phyloP scores from a whole-genome alignment of 2,888 invertebrate species.

The Drosophila silvestris region DNA sequence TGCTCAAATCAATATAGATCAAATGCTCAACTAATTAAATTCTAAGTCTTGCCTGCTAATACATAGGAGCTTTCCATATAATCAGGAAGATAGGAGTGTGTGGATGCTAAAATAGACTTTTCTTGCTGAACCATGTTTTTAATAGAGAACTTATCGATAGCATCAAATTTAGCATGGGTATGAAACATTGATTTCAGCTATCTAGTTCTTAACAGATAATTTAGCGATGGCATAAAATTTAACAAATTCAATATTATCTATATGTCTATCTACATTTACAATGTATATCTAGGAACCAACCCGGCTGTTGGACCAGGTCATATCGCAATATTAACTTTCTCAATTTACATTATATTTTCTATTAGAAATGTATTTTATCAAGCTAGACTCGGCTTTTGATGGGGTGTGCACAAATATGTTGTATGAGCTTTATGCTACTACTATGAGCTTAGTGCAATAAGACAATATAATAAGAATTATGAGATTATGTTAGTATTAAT shows the following conservation, averaged over 20 bases:
- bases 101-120: background rate
- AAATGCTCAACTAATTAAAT: background rate
- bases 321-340: background rate
- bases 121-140: background rate
- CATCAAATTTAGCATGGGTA: background rate
- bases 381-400: background rate
- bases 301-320: background rate
- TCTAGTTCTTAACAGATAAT: background rate
- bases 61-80: background rate
- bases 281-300: background rate
- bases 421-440: background rate
- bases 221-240: background rate
- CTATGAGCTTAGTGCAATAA: background rate
- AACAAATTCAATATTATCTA: background rate
- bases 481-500: background rate
- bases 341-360: background rate
- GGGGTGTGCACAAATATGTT: background rate
- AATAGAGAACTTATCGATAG: background rate
- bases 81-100: background rate
- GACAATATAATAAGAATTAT: background rate
- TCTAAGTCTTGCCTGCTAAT: background rate
- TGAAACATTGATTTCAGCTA: background rate
- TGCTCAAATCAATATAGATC: background rate
- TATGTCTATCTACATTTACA: background rate
- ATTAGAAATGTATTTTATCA: background rate